These are phyloP conservation scores for Eospalax fontanierii DNA, from an alignment of 2,797 vertebrate species.

Conservation along the genomic window DNA sequence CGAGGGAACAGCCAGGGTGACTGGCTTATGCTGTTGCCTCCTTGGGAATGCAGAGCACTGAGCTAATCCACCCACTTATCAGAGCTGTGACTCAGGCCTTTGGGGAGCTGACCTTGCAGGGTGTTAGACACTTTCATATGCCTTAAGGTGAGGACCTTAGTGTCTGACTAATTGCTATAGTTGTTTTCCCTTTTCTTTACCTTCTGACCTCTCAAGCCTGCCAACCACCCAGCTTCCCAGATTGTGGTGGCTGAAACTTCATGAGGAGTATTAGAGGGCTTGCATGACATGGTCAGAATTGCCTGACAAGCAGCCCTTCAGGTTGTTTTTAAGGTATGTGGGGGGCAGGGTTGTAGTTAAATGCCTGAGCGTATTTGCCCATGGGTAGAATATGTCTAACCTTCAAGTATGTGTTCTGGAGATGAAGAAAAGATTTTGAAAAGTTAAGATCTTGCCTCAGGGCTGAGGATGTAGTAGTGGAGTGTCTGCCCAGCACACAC, in stretches of 20 bases:
- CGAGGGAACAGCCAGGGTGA: background rate
- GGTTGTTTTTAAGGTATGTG: background rate
- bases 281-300: background rate
- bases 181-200: slow-evolving; percentile 14
- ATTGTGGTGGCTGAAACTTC: background rate
- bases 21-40: background rate
- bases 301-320: background rate
- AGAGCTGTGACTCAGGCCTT: background rate
- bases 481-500: background rate
- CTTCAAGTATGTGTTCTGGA: background rate
- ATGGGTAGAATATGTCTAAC: background rate
- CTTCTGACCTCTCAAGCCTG: background rate
- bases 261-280: background rate
- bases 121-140: background rate
- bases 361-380: background rate
- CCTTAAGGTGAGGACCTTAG: background rate
- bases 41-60: background rate
- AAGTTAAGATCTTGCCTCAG: background rate
- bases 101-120: background rate
- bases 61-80: background rate
- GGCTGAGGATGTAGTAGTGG: background rate
- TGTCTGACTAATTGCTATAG: background rate
- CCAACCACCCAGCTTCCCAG: background rate
- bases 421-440: background rate
- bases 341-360: background rate